These are phyloP conservation scores for Cherax destructor DNA, from an alignment of 1,140 invertebrate species.

Conservation along the genomic window DNA sequence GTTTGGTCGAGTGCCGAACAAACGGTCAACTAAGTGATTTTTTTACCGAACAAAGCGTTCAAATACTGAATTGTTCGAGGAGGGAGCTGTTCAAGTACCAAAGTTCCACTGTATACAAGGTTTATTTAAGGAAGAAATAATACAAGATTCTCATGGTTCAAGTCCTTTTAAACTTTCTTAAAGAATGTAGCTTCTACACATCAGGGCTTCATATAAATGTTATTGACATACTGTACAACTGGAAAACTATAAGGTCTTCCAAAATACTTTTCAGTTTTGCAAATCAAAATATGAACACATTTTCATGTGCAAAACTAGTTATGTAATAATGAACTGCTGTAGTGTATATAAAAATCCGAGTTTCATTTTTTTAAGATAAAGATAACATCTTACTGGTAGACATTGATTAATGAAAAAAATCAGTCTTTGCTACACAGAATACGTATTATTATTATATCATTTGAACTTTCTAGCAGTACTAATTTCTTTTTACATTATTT, in stretches of 20 bases:
- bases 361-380: background rate
- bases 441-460: background rate
- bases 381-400: background rate
- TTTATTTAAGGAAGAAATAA: no score
- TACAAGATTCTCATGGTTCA: no score
- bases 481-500: background rate
- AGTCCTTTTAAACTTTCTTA: no score
- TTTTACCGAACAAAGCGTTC: no score
- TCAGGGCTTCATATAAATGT: no score
- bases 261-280: background rate
- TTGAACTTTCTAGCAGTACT: background rate
- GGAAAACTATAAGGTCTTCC: background rate
- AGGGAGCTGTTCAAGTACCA: no score
- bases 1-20: no score
- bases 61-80: no score
- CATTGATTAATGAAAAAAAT: background rate
- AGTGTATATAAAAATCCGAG: background rate
- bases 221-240: background rate
- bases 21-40: no score
- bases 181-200: no score
- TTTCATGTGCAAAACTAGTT: background rate
- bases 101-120: no score
- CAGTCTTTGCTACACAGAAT: background rate
- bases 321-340: background rate
- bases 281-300: background rate